Evolutionary conservation across 2,797 vertebrate species (phyloP), one percentile per base, ranked within the genome.

Genomic region (Hylomyscus alleni): DNA sequence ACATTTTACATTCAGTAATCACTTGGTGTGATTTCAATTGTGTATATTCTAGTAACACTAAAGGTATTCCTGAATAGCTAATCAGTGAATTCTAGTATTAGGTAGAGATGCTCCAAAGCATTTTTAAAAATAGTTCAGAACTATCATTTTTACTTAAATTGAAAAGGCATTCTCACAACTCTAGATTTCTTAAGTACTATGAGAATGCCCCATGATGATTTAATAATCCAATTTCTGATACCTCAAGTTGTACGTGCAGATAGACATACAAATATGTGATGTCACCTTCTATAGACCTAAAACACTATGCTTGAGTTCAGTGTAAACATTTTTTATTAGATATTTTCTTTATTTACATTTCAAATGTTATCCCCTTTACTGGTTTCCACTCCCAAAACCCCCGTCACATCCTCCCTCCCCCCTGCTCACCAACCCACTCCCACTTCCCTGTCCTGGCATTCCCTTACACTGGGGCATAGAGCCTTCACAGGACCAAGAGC

Each of bases 21-120:
- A 52, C 26, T 94, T 95, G 34, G 7, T 93, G 15, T 93, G 93
- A 92, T 54, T 97, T 95, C 83, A 93, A 60, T 44, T 91, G 12
- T 37, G 2, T 89, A 29, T 81, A 47, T 96, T 97, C 91, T 91
- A 93, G 26, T 95, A 91, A 91, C 2, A 60, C 37, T 87, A 58
- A 82, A 88, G 69, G 44, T 85, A 44, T 82, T 78, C n/a, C 47
- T 89, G 56, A 50, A 40, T 93, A 60, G 95, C 44, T 24, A 62
- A 26, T 72, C 83, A 91, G 78, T 37, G 67, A 91, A 96, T 96
- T 93, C 94, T 0, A 84, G 84, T 69, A 54, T 96, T 92, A 92
- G 52, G 91, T 89, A 89, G 17, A 96, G 62, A 31, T 95, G 24
- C 47, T 60, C 20, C 69, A 84, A 77, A 37, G 69, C 0, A 6